Conservation (phyloP, 2,113 vertebrate genomes). For the Puffinus mauretanicus region DNA sequence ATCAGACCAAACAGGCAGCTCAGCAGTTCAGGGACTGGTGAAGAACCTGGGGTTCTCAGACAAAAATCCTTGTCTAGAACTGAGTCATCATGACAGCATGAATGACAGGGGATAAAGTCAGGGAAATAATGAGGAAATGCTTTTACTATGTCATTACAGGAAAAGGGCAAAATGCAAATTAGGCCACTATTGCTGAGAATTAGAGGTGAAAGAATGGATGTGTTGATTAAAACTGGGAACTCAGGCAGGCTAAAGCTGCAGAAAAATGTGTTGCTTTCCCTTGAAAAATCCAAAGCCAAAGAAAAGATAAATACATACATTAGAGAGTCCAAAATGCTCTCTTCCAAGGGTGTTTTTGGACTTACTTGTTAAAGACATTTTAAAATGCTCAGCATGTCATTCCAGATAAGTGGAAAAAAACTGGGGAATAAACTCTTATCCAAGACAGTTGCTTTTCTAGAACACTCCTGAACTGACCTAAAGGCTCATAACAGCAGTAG, state of each 20-base stretch:
- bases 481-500: neutral
- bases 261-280: neutral
- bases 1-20: neutral
- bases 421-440: fast-evolving
- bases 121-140: neutral
- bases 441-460: neutral
- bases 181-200: neutral
- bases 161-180: constrained; percentile 10
- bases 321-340: neutral
- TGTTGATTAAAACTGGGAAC: neutral
- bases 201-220: neutral
- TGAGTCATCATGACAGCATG: neutral
- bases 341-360: neutral
- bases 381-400: neutral
- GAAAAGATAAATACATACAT: neutral
- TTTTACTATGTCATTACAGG: neutral
- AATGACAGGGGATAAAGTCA: neutral
- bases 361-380: neutral
- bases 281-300: neutral
- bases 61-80: neutral
- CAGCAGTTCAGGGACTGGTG: neutral
- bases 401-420: neutral
- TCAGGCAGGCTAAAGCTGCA: neutral
- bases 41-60: neutral
- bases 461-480: neutral